These are phyloP conservation scores for Rhinella marina DNA, from an alignment of 2,797 vertebrate genomes.

Conservation along the genomic window DNA sequence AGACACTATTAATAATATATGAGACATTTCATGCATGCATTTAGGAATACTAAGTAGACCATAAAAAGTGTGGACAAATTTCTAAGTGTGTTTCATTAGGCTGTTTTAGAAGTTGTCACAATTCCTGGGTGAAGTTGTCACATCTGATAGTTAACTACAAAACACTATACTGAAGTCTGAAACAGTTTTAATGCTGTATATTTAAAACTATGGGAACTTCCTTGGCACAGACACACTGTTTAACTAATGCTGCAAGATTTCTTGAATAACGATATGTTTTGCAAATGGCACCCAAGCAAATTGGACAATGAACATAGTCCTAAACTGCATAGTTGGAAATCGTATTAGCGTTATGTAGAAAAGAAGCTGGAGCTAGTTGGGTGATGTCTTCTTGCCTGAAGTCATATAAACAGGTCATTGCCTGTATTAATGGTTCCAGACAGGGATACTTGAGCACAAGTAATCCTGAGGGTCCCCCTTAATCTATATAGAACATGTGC, in stretches of 20 bases:
- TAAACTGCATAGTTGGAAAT: background rate
- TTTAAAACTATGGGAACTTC: background rate
- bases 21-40: slow-evolving; percentile 44
- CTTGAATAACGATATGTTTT: background rate
- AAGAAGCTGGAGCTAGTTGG: background rate
- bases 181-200: slow-evolving; percentile 17
- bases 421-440: too few species aligned
- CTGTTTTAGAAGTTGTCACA: slow-evolving; percentile 58
- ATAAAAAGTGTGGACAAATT: slow-evolving; percentile 55
- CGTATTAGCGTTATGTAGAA: too few species aligned
- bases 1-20: slow-evolving; percentile 48
- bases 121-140: slow-evolving; percentile 29
- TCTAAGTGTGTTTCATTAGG: slow-evolving; percentile 55
- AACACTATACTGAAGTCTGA: slow-evolving; percentile 3
- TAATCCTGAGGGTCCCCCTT: too few species aligned
- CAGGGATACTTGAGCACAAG: too few species aligned
- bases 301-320: background rate
- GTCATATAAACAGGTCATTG: background rate
- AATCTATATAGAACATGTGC: too few species aligned
- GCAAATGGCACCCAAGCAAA: background rate
- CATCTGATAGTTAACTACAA: slow-evolving; percentile 18
- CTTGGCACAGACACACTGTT: background rate
- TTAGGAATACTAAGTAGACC: slow-evolving; percentile 55
- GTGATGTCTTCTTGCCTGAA: background rate
- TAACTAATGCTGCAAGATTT: background rate